Conservation (phyloP, 2,888 invertebrate species). For the Conomelus anceps region DNA sequence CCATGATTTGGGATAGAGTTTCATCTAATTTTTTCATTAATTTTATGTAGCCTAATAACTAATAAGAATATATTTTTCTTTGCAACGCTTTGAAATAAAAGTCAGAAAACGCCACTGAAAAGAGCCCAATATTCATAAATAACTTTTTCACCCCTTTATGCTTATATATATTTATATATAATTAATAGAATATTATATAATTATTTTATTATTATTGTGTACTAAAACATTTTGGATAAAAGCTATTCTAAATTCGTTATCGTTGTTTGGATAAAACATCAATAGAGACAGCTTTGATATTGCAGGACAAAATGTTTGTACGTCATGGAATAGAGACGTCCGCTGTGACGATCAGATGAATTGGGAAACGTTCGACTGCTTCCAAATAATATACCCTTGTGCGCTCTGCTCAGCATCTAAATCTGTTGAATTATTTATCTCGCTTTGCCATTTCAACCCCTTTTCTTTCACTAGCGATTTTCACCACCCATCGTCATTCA, state of each 20-base stretch:
- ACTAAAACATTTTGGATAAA: too few species aligned
- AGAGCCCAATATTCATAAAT: too few species aligned
- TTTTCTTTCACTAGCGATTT: background rate
- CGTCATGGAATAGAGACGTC: background rate
- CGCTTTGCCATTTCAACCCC: background rate
- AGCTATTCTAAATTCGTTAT: background rate
- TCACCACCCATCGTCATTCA: background rate
- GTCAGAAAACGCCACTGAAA: too few species aligned
- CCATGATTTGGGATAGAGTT: too few species aligned
- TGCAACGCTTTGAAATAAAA: too few species aligned
- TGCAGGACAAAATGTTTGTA: background rate
- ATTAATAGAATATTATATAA: too few species aligned
- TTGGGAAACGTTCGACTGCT: background rate
- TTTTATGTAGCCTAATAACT: too few species aligned
- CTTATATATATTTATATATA: too few species aligned
- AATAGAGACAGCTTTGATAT: background rate
- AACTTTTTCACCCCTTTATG: too few species aligned
- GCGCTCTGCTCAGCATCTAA: background rate
- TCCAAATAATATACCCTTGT: background rate
- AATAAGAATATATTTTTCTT: too few species aligned
- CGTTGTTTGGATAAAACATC: background rate
- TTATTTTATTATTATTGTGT: too few species aligned
- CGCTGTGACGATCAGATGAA: background rate
- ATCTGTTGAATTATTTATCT: background rate
- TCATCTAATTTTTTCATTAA: too few species aligned